Evolutionary conservation across 2,113 vertebrate species (phyloP).

Genomic region (Caranx ignobilis): DNA sequence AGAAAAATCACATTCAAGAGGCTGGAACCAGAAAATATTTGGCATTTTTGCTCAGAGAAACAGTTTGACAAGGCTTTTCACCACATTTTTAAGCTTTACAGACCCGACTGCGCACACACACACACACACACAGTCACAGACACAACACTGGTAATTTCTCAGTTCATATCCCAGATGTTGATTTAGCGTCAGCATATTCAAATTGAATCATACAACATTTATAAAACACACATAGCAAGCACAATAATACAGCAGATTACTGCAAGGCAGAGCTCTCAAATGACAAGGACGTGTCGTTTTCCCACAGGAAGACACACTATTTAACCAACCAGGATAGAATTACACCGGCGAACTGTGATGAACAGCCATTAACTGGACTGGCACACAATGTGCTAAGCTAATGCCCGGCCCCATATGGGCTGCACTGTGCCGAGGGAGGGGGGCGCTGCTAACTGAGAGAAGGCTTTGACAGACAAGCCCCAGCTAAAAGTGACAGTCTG

Average conservation of each 20-base stretch:
- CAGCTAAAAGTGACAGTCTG: constrained; percentile 70
- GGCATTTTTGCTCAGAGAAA: background rate
- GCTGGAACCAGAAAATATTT: background rate
- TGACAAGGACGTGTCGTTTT: background rate
- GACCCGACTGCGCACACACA: background rate
- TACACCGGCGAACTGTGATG: constrained; percentile 28
- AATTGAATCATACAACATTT: background rate
- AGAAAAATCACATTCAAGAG: background rate
- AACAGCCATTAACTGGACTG: constrained; percentile 41
- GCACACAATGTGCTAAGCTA: constrained; percentile 38
- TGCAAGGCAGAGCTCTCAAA: constrained; percentile 1
- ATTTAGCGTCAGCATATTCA: background rate
- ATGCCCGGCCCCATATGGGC: constrained; percentile 43
- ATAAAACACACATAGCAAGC: background rate
- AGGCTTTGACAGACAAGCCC: constrained; percentile 66
- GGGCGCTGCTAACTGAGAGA: constrained; percentile 7
- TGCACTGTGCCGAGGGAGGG: constrained; percentile 17
- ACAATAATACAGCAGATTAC: constrained; percentile 2
- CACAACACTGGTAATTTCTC: background rate
- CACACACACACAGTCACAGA: no score
- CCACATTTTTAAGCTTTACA: background rate
- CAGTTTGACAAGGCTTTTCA: background rate
- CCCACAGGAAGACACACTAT: constrained; percentile 14
- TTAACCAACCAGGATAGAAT: constrained; percentile 36
- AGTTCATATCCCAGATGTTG: background rate